A percentile compares a stretch with the other conserved stretches of the same genome.
phyloP scores from a whole-genome alignment of 2,113 vertebrate genomes.

The Sorex araneus region DNA sequence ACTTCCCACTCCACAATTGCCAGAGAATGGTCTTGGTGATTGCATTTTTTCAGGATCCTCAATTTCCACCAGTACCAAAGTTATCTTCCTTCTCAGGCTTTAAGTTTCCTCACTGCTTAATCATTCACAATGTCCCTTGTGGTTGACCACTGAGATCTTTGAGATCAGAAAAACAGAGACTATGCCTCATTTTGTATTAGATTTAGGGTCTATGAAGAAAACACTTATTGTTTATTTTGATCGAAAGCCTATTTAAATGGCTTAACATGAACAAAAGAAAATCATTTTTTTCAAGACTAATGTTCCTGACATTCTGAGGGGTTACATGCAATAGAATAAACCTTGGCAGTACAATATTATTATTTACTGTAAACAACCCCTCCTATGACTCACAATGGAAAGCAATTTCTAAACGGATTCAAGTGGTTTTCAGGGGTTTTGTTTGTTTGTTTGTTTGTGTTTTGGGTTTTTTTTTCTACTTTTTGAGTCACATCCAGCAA shows the following conservation, averaged over 20 bases:
- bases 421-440: not conserved
- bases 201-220: slow-evolving; percentile 1
- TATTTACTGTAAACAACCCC: not conserved
- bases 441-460: no score
- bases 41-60: not conserved
- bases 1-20: not conserved
- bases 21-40: slow-evolving; percentile 19
- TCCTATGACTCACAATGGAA: not conserved
- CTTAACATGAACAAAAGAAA: slow-evolving; percentile 52
- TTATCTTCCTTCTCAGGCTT: slow-evolving; percentile 2
- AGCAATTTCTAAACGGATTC: rapidly evolving
- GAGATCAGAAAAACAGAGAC: not conserved
- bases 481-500: no score
- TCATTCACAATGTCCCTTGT: not conserved
- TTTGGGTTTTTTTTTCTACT: no score
- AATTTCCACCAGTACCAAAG: slow-evolving; percentile 42
- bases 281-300: slow-evolving; percentile 28
- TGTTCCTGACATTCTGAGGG: not conserved
- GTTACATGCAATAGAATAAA: not conserved
- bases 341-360: not conserved
- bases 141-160: not conserved
- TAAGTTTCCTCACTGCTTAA: slow-evolving; percentile 23
- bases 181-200: not conserved
- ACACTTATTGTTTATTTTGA: not conserved
- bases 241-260: slow-evolving; percentile 2